Evolutionary conservation across 2,797 vertebrate species (phyloP).

Genomic region (Anguilla obscura): DNA sequence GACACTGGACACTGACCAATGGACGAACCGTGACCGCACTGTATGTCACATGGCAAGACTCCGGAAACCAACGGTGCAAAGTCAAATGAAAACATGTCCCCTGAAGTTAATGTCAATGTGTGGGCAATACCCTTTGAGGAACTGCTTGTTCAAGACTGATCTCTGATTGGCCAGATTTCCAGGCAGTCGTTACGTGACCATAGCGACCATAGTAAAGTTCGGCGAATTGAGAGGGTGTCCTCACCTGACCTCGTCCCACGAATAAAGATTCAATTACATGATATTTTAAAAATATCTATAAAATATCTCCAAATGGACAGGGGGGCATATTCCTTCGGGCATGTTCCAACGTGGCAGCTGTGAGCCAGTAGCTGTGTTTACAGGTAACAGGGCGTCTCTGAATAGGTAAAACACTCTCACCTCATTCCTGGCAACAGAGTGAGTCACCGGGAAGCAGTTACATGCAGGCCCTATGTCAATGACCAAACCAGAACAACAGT

Average conservation of each 20-base stretch:
- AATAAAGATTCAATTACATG: neutral
- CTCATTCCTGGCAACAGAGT: neutral
- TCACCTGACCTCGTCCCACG: neutral
- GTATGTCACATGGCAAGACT: neutral
- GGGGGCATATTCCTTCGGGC: neutral
- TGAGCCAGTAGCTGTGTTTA: slow-evolving; percentile 9
- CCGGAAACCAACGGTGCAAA: neutral
- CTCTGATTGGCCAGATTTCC: neutral
- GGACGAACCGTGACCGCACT: neutral
- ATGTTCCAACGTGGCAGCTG: neutral
- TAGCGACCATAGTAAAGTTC: neutral
- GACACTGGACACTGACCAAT: neutral
- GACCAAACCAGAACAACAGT: too few relatives aligned
- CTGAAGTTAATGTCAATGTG: neutral
- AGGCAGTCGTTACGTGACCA: neutral
- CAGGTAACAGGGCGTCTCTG: slow-evolving; percentile 25
- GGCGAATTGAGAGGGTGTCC: neutral
- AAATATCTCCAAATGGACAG: neutral
- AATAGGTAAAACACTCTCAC: slow-evolving; percentile 38
- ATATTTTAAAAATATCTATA: neutral
- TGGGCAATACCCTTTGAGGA: neutral
- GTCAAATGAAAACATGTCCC: too few relatives aligned
- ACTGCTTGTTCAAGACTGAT: neutral
- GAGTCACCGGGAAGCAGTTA: neutral
- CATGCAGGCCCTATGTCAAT: too few relatives aligned